phyloP scores from a whole-genome alignment of 2,113 vertebrate genomes.

The Carassius carassius region DNA sequence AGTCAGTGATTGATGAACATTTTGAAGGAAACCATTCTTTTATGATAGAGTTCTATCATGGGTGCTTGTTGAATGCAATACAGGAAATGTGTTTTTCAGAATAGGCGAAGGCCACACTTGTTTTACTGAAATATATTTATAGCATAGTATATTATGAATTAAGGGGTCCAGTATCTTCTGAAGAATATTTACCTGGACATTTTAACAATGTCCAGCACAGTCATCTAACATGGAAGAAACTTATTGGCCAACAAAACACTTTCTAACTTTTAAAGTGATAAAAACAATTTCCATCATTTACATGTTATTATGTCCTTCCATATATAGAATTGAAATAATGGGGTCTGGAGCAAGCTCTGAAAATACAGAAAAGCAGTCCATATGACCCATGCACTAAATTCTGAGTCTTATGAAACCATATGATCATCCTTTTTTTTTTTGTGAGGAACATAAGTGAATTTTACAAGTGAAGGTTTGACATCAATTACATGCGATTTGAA shows the following conservation, averaged over 20 bases:
- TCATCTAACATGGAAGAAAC: background rate
- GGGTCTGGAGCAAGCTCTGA: background rate
- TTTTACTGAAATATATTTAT: background rate
- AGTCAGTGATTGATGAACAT: background rate
- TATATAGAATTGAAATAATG: background rate
- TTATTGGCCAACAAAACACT: background rate
- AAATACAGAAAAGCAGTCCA: background rate
- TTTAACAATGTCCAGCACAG: background rate
- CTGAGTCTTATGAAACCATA: background rate
- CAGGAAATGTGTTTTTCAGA: background rate
- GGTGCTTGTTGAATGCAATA: background rate
- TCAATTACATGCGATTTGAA: background rate
- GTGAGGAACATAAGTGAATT: background rate
- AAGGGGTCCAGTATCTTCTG: background rate
- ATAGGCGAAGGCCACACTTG: background rate
- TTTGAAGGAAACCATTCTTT: slow-evolving; percentile 5
- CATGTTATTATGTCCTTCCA: background rate
- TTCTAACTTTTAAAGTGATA: slow-evolving; percentile 2
- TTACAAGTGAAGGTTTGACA: background rate
- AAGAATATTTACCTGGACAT: background rate
- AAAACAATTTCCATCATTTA: background rate
- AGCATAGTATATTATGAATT: background rate
- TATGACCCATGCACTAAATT: background rate
- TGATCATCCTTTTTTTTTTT: background rate
- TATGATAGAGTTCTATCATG: slow-evolving; percentile 5